Percentiles rank a stretch among this genome's conserved stretches.
Conservation (phyloP, 1,140 invertebrate species). For the Eurosta solidaginis region DNA sequence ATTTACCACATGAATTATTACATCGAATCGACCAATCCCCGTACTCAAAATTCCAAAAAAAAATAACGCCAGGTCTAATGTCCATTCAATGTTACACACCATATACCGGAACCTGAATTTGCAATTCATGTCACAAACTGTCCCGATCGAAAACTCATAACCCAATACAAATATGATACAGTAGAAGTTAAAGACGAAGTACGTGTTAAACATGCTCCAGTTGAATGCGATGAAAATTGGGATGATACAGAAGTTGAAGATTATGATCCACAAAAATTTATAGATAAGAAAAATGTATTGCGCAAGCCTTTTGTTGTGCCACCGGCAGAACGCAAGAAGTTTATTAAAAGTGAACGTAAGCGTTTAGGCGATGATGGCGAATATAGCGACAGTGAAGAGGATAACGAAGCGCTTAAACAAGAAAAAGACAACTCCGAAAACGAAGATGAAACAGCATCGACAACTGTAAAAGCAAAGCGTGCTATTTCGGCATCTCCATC, state of each 20-base stretch:
- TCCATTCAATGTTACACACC: slow-evolving; percentile 32
- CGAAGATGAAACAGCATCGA: neutral
- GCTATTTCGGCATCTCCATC: neutral
- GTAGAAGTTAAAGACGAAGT: slow-evolving; percentile 17
- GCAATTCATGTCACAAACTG: slow-evolving; percentile 32
- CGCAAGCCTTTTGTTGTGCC: neutral
- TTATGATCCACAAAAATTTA: slow-evolving; percentile 31
- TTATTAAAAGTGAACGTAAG: slow-evolving; percentile 34
- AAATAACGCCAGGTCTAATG: too few relatives aligned
- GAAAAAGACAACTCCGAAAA: neutral
- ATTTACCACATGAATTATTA: too few relatives aligned
- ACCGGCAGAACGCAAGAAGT: slow-evolving; percentile 28
- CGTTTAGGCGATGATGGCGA: neutral
- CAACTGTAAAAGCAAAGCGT: neutral
- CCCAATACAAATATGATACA: slow-evolving; percentile 32
- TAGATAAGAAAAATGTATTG: slow-evolving; percentile 17
- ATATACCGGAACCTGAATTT: slow-evolving; percentile 32
- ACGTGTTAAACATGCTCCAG: slow-evolving; percentile 3
- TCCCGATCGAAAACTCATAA: slow-evolving; percentile 34
- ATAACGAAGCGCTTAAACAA: neutral
- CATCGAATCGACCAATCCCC: too few relatives aligned
- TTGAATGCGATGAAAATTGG: slow-evolving; percentile 35
- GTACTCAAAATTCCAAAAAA: too few relatives aligned
- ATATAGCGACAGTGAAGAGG: slow-evolving; percentile 12
- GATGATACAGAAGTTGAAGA: slow-evolving; percentile 34